Evolutionary conservation across 2,113 vertebrate genomes (phyloP).

Genomic region (Anguilla rostrata): DNA sequence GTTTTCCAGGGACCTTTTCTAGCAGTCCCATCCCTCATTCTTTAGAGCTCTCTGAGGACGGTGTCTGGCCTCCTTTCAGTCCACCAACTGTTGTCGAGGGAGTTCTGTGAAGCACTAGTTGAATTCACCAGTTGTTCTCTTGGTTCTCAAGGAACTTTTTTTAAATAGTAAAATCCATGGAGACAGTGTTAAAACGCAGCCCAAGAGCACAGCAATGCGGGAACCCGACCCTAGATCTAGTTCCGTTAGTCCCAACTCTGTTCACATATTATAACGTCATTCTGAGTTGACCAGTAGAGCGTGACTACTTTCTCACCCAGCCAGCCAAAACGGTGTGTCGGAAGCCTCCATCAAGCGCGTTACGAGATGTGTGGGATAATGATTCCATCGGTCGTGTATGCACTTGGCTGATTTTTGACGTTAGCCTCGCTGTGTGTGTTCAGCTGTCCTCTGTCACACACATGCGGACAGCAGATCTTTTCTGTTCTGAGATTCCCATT

Average conservation of each 20-base stretch:
- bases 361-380: not conserved
- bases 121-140: not conserved
- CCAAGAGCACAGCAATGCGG: no score
- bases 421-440: not conserved
- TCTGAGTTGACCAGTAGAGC: not conserved
- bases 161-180: not conserved
- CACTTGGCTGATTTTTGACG: not conserved
- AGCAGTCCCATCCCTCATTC: not conserved
- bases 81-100: not conserved
- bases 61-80: not conserved
- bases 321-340: not conserved
- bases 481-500: not conserved
- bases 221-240: no score
- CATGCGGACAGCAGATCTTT: not conserved
- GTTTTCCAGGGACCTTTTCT: not conserved
- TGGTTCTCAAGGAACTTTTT: not conserved
- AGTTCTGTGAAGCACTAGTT: not conserved
- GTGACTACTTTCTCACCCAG: no score
- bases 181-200: no score
- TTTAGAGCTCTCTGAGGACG: not conserved
- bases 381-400: not conserved
- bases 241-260: not conserved
- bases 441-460: constrained; percentile 10
- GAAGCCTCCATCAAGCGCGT: not conserved
- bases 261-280: not conserved